Conservation (phyloP, 2,888 invertebrate genomes). For the Napeogenes inachia region DNA sequence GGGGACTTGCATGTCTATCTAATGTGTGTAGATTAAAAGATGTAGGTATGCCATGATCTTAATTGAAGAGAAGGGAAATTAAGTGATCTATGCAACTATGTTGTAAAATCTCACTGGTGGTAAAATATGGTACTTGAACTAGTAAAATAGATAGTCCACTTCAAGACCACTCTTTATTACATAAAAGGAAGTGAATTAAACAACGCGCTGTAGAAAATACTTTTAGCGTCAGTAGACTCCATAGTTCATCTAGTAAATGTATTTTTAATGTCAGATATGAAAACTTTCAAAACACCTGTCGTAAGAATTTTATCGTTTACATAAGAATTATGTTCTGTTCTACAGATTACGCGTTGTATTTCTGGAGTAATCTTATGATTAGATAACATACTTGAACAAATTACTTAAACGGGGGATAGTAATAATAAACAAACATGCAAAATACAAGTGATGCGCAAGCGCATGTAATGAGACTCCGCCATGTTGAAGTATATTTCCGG, state of each 20-base stretch:
- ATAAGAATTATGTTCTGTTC: not conserved
- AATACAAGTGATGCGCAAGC: constrained; percentile 12
- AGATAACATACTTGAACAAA: constrained; percentile 16
- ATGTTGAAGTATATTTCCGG: constrained; percentile 59
- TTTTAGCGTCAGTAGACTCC: not conserved
- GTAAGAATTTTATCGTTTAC: not conserved
- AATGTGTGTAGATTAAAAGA: not conserved
- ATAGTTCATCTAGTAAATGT: not conserved
- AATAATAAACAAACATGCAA: no score
- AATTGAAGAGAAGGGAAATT: constrained; percentile 30
- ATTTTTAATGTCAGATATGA: not conserved
- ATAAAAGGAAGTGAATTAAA: constrained; percentile 20
- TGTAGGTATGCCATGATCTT: constrained; percentile 15
- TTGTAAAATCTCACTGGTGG: constrained; percentile 25
- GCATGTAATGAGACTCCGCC: constrained; percentile 45
- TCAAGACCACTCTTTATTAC: constrained; percentile 17
- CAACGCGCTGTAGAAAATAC: constrained; percentile 8
- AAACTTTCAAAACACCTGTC: not conserved
- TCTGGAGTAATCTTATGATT: not conserved
- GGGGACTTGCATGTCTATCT: no score
- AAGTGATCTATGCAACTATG: constrained; percentile 26
- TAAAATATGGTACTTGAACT: constrained; percentile 17
- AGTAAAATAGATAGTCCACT: constrained; percentile 20
- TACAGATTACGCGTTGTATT: constrained; percentile 1
- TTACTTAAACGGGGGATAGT: not conserved